Evolutionary conservation across 2,888 invertebrate genomes (phyloP).

Genomic region (Hyposoter dolosus): DNA sequence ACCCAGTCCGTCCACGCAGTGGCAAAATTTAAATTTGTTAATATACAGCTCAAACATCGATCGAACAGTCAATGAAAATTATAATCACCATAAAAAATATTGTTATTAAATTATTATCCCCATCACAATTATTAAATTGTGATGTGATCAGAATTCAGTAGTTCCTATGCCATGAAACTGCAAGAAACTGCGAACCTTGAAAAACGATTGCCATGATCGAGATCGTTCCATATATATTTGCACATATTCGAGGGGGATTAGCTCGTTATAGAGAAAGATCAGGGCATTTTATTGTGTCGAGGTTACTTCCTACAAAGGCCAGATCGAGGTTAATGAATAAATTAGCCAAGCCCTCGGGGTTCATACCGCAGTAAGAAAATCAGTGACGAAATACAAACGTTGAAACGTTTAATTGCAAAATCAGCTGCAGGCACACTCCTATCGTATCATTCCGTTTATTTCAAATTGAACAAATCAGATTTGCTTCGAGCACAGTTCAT

Average conservation of each 20-base stretch:
- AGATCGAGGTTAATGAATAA: constrained; percentile 60
- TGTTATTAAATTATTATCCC: not conserved
- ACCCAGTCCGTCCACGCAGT: no score
- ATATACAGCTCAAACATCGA: no score
- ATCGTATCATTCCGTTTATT: not conserved
- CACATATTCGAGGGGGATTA: constrained; percentile 38
- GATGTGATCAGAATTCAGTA: not conserved
- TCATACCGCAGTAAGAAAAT: constrained; percentile 6
- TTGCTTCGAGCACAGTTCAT: not conserved
- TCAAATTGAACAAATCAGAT: not conserved
- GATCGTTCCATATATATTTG: not conserved
- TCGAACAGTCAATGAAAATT: not conserved
- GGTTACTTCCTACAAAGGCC: constrained; percentile 52
- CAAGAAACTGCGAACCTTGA: not conserved
- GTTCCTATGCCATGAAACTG: not conserved
- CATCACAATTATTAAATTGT: not conserved
- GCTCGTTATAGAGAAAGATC: constrained; percentile 9
- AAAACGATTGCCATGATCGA: not conserved
- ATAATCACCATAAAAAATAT: not conserved
- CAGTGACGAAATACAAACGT: not conserved
- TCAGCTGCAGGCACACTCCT: not conserved
- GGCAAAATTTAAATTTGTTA: no score
- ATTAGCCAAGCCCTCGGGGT: constrained; percentile 28
- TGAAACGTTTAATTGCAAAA: not conserved
- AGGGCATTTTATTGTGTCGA: constrained; percentile 45